Conservation (phyloP, 2,888 invertebrate species). For the Cheilosia grossa region DNA sequence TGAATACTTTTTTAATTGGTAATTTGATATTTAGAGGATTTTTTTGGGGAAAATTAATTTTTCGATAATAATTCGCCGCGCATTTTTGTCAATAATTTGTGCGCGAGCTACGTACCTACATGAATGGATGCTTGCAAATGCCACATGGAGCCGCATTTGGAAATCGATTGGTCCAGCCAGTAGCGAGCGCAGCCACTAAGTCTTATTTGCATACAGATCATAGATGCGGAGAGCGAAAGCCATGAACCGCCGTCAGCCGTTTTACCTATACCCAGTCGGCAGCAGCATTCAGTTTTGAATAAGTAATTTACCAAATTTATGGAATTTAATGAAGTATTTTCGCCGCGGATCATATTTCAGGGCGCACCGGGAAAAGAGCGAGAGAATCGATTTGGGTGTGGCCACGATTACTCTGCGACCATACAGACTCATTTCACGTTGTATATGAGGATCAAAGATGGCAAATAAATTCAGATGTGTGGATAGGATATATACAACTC, state of each 20-base stretch:
- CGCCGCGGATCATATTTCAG: slow-evolving; percentile 50
- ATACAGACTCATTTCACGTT: background rate
- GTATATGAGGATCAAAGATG: slow-evolving; percentile 3
- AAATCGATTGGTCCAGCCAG: slow-evolving; percentile 47
- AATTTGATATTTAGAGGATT: slow-evolving; percentile 47
- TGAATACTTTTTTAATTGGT: slow-evolving; percentile 59
- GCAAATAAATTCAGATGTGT: slow-evolving; percentile 35
- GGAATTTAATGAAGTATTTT: slow-evolving; percentile 64
- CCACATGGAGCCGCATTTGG: slow-evolving; percentile 33
- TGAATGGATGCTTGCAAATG: slow-evolving; percentile 19
- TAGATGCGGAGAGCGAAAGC: slow-evolving; percentile 27
- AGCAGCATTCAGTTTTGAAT: slow-evolving; percentile 32
- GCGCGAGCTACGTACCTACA: background rate
- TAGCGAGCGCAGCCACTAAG: slow-evolving; percentile 26
- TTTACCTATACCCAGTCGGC: slow-evolving; percentile 2
- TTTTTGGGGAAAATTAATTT: slow-evolving; percentile 21
- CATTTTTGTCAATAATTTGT: slow-evolving; percentile 12
- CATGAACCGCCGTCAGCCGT: slow-evolving; percentile 35
- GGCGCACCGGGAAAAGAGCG: slow-evolving; percentile 8
- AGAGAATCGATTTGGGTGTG: slow-evolving; percentile 40
- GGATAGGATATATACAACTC: slow-evolving; percentile 5
- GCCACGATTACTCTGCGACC: background rate
- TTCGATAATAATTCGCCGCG: background rate
- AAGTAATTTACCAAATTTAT: slow-evolving; percentile 64
- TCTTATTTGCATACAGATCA: slow-evolving; percentile 63